Evolutionary conservation across 2,888 invertebrate species (phyloP), one percentile per base, ranked within the genome.

Genomic region (Tricholauxania praeusta): DNA sequence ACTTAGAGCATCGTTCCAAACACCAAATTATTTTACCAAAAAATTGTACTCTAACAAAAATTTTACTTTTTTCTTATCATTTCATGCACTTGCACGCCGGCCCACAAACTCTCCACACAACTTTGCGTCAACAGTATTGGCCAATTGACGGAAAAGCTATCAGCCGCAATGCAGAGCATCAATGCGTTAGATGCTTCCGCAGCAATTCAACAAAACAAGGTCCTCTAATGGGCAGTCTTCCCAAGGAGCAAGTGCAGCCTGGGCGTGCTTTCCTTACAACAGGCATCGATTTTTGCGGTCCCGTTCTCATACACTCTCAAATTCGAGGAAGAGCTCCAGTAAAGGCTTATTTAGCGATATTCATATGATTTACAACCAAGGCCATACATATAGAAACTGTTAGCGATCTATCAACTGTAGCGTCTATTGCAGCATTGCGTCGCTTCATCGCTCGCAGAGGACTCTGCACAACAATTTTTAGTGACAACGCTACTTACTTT

Each of bases 111-210:
- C 68, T 74, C 3, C 63, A 73, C 15, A n/a, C 73, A 52, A 71
- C 57, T 14, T 5, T 72, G 3, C 67, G 72, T 12, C 76, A 76
- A 65, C 28, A 49, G 14, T 75, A 68, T 48, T 75, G 68, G 72
- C 73, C 71, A 10, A 48, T 71, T 60, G 52, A 67, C 28, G 72
- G 52, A 3, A 71, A 63, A 28, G 28, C 64, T 39, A 2, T 73
- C 17, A 52, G 64, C 47, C 49, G 64, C 28, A 65, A 71, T 7
- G 59, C 68, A 47, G 71, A 68, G 12, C 48, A 64, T 51, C 15
- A 65, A n/a, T 75, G 67, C 49, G 55, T 70, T 14, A 71, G 67
- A 57, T 67, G 67, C 15, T 67, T 71, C 67, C 62, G 59, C 12
- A 55, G 59, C 4, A 75, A 71, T n/a, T 71, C 75, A 6, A 60